Percentiles rank a stretch among this genome's conserved stretches.
Evolutionary conservation across 2,113 vertebrate genomes (phyloP).

Genomic region (Hystrix cristata): DNA sequence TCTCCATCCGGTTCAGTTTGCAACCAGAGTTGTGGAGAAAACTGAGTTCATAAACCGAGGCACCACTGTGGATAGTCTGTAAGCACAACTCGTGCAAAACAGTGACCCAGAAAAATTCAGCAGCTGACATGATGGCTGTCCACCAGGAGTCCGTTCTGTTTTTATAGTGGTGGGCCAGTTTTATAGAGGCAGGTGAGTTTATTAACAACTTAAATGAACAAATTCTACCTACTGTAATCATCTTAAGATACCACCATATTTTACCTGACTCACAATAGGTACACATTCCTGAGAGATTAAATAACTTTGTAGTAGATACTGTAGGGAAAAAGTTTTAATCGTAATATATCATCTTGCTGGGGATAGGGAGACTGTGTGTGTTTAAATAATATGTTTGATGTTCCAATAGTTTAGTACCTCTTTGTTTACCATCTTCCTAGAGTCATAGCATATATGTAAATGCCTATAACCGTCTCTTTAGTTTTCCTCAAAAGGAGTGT

Average conservation of each 20-base stretch:
- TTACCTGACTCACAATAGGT: not conserved
- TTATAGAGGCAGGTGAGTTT: not conserved
- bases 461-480: not conserved
- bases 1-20: not conserved
- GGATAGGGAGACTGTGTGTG: not conserved
- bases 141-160: not conserved
- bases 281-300: not conserved
- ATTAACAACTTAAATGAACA: not conserved
- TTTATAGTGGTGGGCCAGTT: not conserved
- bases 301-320: slow-evolving; percentile 18
- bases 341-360: not conserved
- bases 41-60: not conserved
- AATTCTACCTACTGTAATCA: not conserved
- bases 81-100: not conserved
- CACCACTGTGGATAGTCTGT: not conserved
- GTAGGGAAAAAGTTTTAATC: not conserved
- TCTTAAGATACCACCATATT: not conserved
- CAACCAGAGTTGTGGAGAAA: not conserved
- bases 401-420: not conserved
- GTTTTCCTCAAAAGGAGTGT: no score
- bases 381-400: slow-evolving; percentile 1
- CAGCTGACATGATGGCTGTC: not conserved
- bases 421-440: not conserved
- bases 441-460: not conserved
- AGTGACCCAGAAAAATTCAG: not conserved